Conservation (phyloP, 2,888 invertebrate genomes). For the Mechanitis mazaeus region DNA sequence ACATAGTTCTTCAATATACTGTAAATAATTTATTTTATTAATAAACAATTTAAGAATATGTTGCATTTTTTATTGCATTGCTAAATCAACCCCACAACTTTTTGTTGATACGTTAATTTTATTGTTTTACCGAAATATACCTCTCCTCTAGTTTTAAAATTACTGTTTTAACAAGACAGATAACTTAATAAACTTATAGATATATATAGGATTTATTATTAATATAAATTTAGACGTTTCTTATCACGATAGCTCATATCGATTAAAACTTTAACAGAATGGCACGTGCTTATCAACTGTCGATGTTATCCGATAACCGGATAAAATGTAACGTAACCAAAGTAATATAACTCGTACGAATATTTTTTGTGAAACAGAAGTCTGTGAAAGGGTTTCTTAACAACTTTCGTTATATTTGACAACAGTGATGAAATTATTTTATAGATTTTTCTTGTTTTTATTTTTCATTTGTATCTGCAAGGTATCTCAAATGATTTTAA, state of each 20-base stretch:
- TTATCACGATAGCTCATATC: not conserved
- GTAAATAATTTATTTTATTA: conserved; percentile 14
- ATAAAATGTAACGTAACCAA: conserved; percentile 32
- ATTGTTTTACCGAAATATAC: too few species aligned
- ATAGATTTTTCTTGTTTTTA: conserved; percentile 10
- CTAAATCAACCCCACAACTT: not conserved
- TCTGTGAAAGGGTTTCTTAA: not conserved
- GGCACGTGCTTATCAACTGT: conserved; percentile 21
- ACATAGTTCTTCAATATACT: not conserved
- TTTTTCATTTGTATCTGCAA: conserved; percentile 14
- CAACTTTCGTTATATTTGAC: conserved; percentile 5
- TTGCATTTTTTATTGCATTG: not conserved
- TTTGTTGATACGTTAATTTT: too few species aligned
- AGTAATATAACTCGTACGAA: conserved; percentile 29
- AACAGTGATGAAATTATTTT: conserved; percentile 19
- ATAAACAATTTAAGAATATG: conserved; percentile 6
- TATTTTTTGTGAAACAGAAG: conserved; percentile 3
- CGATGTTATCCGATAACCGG: conserved; percentile 31
- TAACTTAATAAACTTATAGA: too few species aligned
- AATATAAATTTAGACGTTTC: not conserved
- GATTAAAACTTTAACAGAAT: not conserved
- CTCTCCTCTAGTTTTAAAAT: too few species aligned
- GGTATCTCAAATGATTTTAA: conserved; percentile 8
- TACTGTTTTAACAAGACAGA: too few species aligned
- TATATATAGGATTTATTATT: too few species aligned